phyloP scores from a whole-genome alignment of 1,140 invertebrate genomes.

The Bathynomus jamesi region DNA sequence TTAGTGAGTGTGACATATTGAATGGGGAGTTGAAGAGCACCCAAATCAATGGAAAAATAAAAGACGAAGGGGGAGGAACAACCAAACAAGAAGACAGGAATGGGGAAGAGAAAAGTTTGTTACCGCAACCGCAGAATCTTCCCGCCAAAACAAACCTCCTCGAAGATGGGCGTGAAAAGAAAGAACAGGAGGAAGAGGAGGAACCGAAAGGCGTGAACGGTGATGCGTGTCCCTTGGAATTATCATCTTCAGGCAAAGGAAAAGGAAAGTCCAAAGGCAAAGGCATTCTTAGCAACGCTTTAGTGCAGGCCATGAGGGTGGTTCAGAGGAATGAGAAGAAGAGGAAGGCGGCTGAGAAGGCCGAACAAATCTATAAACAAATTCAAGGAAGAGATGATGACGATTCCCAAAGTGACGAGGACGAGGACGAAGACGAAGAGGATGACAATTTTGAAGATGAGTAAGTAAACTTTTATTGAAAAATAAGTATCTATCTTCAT shows the following conservation, averaged over 20 bases:
- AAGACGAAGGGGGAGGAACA: slow-evolving; percentile 11
- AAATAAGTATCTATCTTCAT: neutral
- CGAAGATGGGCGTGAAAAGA: slow-evolving; percentile 7
- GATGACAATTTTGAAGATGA: slow-evolving; percentile 41
- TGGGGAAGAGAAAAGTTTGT: slow-evolving; percentile 9
- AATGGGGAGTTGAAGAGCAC: slow-evolving; percentile 15
- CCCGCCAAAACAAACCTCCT: too few relatives aligned
- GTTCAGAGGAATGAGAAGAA: slow-evolving; percentile 24
- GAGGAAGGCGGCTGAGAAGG: slow-evolving; percentile 21
- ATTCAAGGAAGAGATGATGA: slow-evolving; percentile 39
- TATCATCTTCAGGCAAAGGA: too few relatives aligned
- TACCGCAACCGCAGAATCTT: too few relatives aligned
- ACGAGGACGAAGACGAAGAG: slow-evolving; percentile 43
- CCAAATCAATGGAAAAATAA: slow-evolving; percentile 8
- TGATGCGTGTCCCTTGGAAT: too few relatives aligned
- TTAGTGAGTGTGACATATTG: neutral
- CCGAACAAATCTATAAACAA: slow-evolving; percentile 38
- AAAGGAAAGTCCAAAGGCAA: slow-evolving; percentile 18
- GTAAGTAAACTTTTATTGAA: slow-evolving; percentile 38
- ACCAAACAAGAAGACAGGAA: neutral
- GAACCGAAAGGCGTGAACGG: slow-evolving; percentile 8
- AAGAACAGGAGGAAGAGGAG: slow-evolving; percentile 13
- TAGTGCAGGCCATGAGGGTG: slow-evolving; percentile 16
- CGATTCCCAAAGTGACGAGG: slow-evolving; percentile 37
- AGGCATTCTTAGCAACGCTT: slow-evolving; percentile 28